A percentile compares a stretch with the other conserved stretches of the same genome.
Evolutionary conservation across 2,888 invertebrate genomes (phyloP).

Genomic region (Poecilobothrus nobilitatus): DNA sequence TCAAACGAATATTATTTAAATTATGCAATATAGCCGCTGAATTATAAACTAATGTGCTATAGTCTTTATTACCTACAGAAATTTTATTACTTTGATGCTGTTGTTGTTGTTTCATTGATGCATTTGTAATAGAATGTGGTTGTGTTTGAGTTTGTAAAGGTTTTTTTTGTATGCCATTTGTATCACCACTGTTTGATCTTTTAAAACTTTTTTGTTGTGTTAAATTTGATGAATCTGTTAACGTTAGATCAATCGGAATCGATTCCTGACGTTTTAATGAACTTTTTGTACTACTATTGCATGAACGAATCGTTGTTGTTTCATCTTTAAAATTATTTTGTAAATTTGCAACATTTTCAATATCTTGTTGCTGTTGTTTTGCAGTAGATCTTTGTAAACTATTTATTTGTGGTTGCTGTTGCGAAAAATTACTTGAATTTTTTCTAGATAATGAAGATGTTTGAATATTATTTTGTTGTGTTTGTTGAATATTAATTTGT

Average conservation of each 20-base stretch:
- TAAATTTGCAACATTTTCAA: background rate
- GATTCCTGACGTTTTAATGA: background rate
- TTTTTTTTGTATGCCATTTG: background rate
- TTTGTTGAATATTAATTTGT: background rate
- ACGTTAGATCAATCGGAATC: background rate
- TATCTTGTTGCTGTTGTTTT: background rate
- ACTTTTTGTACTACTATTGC: background rate
- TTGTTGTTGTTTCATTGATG: background rate
- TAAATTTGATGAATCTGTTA: background rate
- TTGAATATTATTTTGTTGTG: background rate
- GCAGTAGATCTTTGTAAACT: background rate
- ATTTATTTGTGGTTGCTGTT: background rate
- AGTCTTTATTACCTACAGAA: background rate
- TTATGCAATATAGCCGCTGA: background rate
- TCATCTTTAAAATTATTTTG: constrained; percentile 1
- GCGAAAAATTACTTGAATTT: background rate
- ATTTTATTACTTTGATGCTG: background rate
- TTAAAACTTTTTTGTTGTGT: background rate
- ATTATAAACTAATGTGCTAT: background rate
- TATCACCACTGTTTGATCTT: background rate
- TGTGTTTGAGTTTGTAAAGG: background rate
- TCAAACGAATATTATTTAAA: background rate
- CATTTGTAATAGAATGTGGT: background rate
- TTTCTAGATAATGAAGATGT: background rate
- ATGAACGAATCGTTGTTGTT: background rate